phyloP scores from a whole-genome alignment of 2,113 vertebrate species.

The Anarrhichthys ocellatus region DNA sequence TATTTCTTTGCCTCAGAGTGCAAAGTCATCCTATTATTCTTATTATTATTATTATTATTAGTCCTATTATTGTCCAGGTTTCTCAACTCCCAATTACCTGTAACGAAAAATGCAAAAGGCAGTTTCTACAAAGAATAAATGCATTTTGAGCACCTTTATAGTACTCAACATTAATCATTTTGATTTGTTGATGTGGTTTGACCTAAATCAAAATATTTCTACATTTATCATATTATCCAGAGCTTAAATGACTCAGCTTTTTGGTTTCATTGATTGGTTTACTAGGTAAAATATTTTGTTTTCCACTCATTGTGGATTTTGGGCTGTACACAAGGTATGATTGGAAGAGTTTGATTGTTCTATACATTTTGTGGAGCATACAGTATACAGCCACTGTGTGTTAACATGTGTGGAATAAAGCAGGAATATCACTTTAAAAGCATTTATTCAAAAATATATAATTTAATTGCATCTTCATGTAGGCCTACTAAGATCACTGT shows the following conservation, averaged over 20 bases:
- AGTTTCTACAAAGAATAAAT: conserved; percentile 31
- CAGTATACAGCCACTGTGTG: neutral
- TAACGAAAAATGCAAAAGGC: conserved; percentile 37
- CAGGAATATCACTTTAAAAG: neutral
- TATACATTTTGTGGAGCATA: neutral
- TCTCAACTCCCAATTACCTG: conserved; percentile 41
- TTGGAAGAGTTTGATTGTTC: neutral
- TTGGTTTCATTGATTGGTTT: neutral
- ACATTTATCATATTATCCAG: neutral
- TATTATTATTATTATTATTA: no score
- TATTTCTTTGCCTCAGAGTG: conserved; percentile 13
- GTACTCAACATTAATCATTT: conserved; percentile 4
- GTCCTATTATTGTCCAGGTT: conserved; percentile 26
- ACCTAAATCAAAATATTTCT: conserved; percentile 9
- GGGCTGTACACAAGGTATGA: neutral
- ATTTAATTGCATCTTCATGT: neutral
- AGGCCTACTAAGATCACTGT: neutral
- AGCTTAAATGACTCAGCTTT: neutral
- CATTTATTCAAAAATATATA: neutral
- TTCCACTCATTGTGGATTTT: neutral
- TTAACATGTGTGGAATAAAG: neutral
- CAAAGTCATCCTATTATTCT: no score
- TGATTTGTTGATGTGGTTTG: conserved; percentile 20
- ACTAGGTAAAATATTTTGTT: neutral
- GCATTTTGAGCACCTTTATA: conserved; percentile 23